Base-by-base conservation (phyloP, 2,113 vertebrate species). In the Myrmecobius fasciatus region DNA sequence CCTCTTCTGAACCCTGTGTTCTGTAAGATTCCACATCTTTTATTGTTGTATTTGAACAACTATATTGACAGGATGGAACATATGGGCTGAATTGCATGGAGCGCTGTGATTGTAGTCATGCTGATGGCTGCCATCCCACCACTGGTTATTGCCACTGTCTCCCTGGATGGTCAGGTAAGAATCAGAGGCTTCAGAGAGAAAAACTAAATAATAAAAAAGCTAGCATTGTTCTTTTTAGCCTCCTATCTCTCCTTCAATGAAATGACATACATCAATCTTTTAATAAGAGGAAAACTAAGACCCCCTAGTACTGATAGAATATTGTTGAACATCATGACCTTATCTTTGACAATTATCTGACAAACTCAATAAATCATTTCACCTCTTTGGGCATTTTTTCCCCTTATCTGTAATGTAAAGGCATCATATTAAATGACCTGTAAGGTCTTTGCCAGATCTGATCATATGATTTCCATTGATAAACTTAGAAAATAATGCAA, bases 71-170 rank as follows among this genome's bases (percentile, higher is more conserved):
- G 99, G 99, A 99, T 0, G 99, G 99, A 5, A 99, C 99, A 0
- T 99, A 99, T 0, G 99, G 99, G 52, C 98, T 99, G 98, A 99
- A 98, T 93, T 99, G 99, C 67, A 98, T 97, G 4, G 99, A 99
- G 94, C 99, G 99, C 92, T 99, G 99, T 94, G 99, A 99, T 98
- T 99, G 99, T 96, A 99, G 99, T 97, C 99, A 99, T 2, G 99
- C 99, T 0, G 99, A 99, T 0, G 99, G 99, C n/a, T 99, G 99
- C 95, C 99, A 99, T 92, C 98, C 99, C 53, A 97, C 98, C 89
- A 99, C 99, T 0, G 99, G 99, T n/a, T 98, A 99, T 98, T 99
- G 99, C 94, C 99, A 98, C 96, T 99, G 99, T 95, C 99, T 99
- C 9, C 98, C 99, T 0, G 99, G 99, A 96, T 99, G 99, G 99